Evolutionary conservation across 2,888 invertebrate species (phyloP), one percentile per base, ranked within the genome.

Genomic region (Rhagophthalmus giganteus): DNA sequence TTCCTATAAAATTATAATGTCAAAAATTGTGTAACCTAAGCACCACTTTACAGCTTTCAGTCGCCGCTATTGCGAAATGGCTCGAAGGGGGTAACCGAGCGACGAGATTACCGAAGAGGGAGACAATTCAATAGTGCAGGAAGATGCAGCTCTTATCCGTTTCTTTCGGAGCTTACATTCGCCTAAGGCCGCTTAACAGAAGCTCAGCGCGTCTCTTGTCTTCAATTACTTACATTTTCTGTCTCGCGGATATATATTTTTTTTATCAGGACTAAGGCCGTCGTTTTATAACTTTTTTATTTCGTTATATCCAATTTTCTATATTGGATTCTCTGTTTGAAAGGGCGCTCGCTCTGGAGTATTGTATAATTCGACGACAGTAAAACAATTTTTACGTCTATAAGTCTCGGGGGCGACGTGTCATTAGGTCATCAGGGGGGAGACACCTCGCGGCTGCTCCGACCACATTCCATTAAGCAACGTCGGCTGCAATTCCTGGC

Each of bases 401-500:
- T 46, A 48, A 47, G 44, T 41, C 51, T 34, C 35, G 15, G 47
- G 40, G 45, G 56, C 45, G 40, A 39, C 48, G 51, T 55, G 55
- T 59, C 59, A 59, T 57, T 57, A 57, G 59, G 59, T 59, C 57
- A 59, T 53, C 54, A 38, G 38, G 47, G 45, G n/a, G 53, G 49
- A 55, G 55, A 53, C 54, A 54, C 51, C 58, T 54, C 51, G 48
- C 51, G 53, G 41, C 51, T 44, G 41, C 49, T 55, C 51, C 64
- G 65, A 62, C 66, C 69, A 67, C 71, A 69, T 70, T 70, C 69
- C 70, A 70, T 71, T 71, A 69, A 65, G 61, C 67, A 69, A 67
- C 68, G 68, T 68, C 64, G 66, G 61, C 64, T 62, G 69, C 68
- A 67, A 68, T 68, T 69, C 70, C 64, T 65, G 60, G 62, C 68